These are phyloP conservation scores for Chrysaora quinquecirrha DNA, from an alignment of 30 jellyfish, hydroid and myxozoan species.

Conservation along the genomic window DNA sequence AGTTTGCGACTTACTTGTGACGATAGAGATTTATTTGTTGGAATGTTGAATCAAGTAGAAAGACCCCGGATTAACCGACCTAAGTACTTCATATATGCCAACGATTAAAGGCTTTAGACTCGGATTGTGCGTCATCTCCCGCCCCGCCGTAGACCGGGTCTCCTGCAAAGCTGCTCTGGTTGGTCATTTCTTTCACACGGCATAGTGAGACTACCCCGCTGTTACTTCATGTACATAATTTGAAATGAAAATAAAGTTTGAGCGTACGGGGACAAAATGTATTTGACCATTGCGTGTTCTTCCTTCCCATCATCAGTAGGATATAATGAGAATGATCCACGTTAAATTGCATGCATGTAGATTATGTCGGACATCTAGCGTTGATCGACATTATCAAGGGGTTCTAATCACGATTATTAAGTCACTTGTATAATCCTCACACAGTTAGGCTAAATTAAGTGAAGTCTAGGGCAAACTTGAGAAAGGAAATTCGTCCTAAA, in stretches of 20 bases:
- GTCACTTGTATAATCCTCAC: not conserved
- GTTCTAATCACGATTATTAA: not conserved
- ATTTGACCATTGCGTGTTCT: conserved; percentile 33
- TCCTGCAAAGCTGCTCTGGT: not conserved
- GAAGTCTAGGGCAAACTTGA: no score
- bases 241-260: not conserved
- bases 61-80: not conserved
- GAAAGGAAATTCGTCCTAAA: no score
- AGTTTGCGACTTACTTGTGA: conserved; percentile 3
- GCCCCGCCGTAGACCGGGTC: no score
- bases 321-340: not conserved
- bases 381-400: conserved; percentile 15
- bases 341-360: conserved; percentile 42
- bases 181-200: not conserved
- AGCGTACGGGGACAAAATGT: not conserved
- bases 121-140: no score
- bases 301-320: conserved; percentile 44
- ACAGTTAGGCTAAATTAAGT: not conserved
- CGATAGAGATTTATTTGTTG: conserved; percentile 7
- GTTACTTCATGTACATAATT: not conserved
- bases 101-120: no score
- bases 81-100: no score
- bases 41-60: not conserved
- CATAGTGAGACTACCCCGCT: not conserved
- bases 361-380: conserved; percentile 20